phyloP scores from a whole-genome alignment of 2,113 vertebrate species.

The Ia io region DNA sequence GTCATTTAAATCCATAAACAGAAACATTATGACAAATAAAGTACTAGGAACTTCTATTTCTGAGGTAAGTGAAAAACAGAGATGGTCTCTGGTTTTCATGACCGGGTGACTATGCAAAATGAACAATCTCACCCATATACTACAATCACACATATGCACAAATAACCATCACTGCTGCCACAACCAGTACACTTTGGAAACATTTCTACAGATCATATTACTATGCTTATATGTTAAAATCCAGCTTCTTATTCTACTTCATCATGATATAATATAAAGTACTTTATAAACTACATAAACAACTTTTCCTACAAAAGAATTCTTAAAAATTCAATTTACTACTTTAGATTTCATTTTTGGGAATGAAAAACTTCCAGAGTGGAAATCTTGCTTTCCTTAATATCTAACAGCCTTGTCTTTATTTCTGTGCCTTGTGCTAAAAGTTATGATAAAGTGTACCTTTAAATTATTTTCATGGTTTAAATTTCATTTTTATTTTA shows the following conservation, averaged over 20 bases:
- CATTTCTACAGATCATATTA: background rate
- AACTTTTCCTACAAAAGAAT: background rate
- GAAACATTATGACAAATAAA: background rate
- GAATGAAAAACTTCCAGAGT: background rate
- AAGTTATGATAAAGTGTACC: background rate
- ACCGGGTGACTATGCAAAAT: conserved; percentile 15
- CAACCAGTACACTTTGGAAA: background rate
- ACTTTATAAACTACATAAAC: background rate
- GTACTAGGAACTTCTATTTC: background rate
- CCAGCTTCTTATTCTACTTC: background rate
- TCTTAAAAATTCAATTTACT: conserved; percentile 6
- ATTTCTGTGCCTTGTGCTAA: background rate
- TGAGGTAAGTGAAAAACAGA: conserved; percentile 18
- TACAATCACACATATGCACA: background rate
- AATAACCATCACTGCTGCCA: background rate
- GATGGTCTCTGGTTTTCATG: background rate
- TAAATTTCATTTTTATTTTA: conserved; percentile 1
- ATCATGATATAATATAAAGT: background rate
- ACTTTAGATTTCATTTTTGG: conserved; percentile 17
- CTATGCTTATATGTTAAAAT: conserved; percentile 20
- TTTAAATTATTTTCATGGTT: conserved; percentile 7
- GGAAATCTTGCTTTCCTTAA: conserved; percentile 20
- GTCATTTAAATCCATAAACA: conserved; percentile 44
- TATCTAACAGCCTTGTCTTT: background rate
- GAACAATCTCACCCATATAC: background rate